Evolutionary conservation across 35 echinoderm and acorn worm genomes (phyloP), one percentile per base, ranked within the genome.

Genomic region (Ophiothrix spiculata): DNA sequence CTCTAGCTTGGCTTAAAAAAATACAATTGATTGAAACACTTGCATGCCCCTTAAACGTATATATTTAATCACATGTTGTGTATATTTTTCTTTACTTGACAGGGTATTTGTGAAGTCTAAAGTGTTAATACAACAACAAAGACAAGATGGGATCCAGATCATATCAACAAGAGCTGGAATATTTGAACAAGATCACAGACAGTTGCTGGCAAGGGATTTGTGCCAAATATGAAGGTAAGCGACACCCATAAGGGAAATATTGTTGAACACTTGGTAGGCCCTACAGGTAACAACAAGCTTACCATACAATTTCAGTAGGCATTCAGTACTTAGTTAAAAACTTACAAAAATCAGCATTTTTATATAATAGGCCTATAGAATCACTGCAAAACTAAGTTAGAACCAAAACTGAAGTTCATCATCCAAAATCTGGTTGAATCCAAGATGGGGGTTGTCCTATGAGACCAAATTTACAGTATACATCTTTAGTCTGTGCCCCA

Each of bases 171-270:
- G 95, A 98, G 54, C 86, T 94, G 77, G 88, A 98, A 45, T 98
- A 87, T 77, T 76, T 98, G 40, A 81, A 91, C 34, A 93, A 86
- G 79, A 46, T 98, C 4, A 81, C 83, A 56, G 45, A 77, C 73
- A 81, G 91, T 35, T 81, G 89, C 38, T 98, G 95, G 95, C 87
- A 90, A 54, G 40, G 95, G 95, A 73, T 98, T 98, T 91, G 95
- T 98, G 17, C 79, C 86, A 4, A 98, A 98, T 54, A 98, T 98
- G 95, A 79, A 98, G 85, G 95, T 98, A 77, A 41, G 63, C 83
- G 42, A 39, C 41, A 45, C 29, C 49, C 23, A 4, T 82, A 0
- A 42, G 39, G 36, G 69, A 31, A 17, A 56, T 36, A 1, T 0
- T 86, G 1, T 1, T 28, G 10, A 56, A 56, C 31, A 10, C 35